Base-by-base conservation (phyloP, 2,113 vertebrate genomes). In the Tretioscincus oriximinensis region DNA sequence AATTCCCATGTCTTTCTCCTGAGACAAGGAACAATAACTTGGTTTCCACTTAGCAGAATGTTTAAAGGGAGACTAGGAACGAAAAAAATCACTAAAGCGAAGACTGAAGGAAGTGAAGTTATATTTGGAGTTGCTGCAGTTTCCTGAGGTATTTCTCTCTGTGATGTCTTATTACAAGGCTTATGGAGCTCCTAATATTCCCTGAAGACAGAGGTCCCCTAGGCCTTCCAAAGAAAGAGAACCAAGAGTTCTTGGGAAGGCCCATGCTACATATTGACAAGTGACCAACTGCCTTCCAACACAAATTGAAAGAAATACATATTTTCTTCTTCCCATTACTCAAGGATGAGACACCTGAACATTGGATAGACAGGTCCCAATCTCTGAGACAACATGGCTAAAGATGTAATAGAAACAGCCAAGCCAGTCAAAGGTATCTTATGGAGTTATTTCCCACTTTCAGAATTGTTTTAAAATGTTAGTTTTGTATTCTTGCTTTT, bases 21-120 rank as follows among this genome's bases (percentile, higher is more conserved):
- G n/a, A 60, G 54, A 47, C 20, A 47, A 28, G 10, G 20, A 26
- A 35, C 80, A 70, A 28, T 22, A 1, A 3, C 9, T 74, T 77
- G 75, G 66, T 77, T 70, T 29, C 45, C 49, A 45, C 45, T 54
- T 31, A 73, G 28, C 2, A 7, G 5, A 14, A 29, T 2, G 28
- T 5, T 14, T 7, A 54, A 14, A 54, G 51, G 7, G 7, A 47
- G 12, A 69, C 67, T 41, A 80, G n/a, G 70, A 78, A 78, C 21
- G n/a, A 54, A 66, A 78, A 29, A 69, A 69, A 58, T 41, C 58
- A 54, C 75, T 79, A 70, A 21, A 54, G 14, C n/a, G 20, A 80
- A 84, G 80, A 81, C 75, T 16, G 2, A 12, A 67, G 58, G 77
- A 22, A 66, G n/a, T 45, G 6, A 14, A n/a, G 45, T 61, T 58